Evolutionary conservation across 2,888 invertebrate species (phyloP).

Genomic region (Sphaerophoria rueppellii): DNA sequence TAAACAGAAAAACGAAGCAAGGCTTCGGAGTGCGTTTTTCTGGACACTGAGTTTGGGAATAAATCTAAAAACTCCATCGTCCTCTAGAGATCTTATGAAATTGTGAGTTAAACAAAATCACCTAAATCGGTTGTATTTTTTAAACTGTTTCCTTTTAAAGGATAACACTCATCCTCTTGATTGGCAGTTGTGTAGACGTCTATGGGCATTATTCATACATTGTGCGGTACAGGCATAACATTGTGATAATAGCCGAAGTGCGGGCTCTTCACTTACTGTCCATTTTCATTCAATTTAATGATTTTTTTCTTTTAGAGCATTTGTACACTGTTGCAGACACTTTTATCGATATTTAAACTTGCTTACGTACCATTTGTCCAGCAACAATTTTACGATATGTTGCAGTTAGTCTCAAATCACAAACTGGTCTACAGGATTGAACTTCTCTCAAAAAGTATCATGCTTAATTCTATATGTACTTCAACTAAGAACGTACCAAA

Average conservation of each 20-base stretch:
- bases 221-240: constrained; percentile 11
- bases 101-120: background rate
- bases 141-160: background rate
- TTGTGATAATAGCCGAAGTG: constrained; percentile 31
- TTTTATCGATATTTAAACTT: constrained; percentile 38
- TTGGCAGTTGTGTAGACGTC: background rate
- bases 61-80: background rate
- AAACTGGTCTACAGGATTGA: constrained; percentile 36
- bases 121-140: no score
- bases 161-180: constrained; percentile 15
- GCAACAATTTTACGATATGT: constrained; percentile 13
- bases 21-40: background rate
- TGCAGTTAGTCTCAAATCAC: constrained; percentile 16
- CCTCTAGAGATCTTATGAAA: background rate
- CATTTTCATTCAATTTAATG: no score
- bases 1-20: constrained; percentile 18
- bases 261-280: background rate
- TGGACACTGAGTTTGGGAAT: constrained; percentile 16
- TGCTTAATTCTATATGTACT: no score
- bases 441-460: constrained; percentile 4
- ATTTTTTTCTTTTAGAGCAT: constrained; percentile 18
- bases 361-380: constrained; percentile 14
- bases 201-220: constrained; percentile 30
- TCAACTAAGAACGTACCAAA: no score
- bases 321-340: constrained; percentile 29